Evolutionary conservation across 2,113 vertebrate species (phyloP).

Genomic region (Protobothrops flavoviridis): DNA sequence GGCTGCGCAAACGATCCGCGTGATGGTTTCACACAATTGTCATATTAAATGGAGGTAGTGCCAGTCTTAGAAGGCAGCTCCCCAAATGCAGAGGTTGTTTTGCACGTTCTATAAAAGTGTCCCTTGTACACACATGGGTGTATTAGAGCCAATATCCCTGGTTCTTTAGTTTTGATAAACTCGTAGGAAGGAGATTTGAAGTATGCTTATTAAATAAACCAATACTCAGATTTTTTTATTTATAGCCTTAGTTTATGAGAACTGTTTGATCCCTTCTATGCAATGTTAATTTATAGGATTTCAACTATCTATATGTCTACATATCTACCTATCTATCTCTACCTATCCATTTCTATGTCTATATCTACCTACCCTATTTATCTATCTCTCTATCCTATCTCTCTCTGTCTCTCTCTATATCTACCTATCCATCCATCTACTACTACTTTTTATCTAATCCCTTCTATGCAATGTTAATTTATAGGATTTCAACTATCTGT

Average conservation of each 20-base stretch:
- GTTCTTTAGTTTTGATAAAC: neutral
- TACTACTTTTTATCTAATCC: too few species aligned
- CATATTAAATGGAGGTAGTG: fast-evolving
- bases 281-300: neutral
- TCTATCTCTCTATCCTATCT: too few species aligned
- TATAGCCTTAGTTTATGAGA: neutral
- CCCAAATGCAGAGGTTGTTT: neutral
- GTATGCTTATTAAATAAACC: neutral
- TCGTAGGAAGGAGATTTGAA: neutral
- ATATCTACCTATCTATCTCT: too few species aligned
- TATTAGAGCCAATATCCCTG: neutral
- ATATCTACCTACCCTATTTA: too few species aligned
- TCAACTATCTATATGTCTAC: neutral
- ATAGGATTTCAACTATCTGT: too few species aligned
- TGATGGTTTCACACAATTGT: fast-evolving
- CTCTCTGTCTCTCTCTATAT: too few species aligned
- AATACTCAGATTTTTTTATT: neutral
- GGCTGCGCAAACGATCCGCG: fast-evolving
- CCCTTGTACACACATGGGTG: neutral
- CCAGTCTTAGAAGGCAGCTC: neutral
- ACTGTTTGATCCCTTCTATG: neutral
- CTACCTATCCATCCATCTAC: too few species aligned
- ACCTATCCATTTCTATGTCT: too few species aligned
- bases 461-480: too few species aligned
- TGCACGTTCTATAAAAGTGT: neutral